Evolutionary conservation across 2,113 vertebrate genomes (phyloP), one percentile per base, ranked within the genome.

Genomic region (Azemiops feae): DNA sequence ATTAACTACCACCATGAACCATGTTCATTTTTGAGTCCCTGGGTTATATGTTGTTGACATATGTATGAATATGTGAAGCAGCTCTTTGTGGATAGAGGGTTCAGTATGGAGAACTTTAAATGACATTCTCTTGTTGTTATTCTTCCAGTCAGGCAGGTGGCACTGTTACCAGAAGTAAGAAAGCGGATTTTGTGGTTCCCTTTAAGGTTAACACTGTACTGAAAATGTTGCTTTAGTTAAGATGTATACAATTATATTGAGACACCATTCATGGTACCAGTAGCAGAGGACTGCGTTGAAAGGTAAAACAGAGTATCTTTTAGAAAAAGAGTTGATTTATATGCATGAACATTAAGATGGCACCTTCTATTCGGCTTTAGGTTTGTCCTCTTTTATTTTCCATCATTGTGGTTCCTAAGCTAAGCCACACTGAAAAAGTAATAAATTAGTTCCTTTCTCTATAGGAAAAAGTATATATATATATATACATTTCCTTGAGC

Each of bases 191-290:
- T 39, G 60, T 53, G 89, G 30, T 22, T 91, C 27, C 9, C 12
- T 53, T 52, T 69, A 53, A 74, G 27, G 34, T 87, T 81, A 90
- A 30, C 47, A n/a, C 45, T 74, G n/a, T n/a, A 9, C 20, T 58
- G 43, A 57, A 74, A 85, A 45, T 91, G 3, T 30, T 34, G 43
- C 87, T 18, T 88, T 92, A 94, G 55, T 92, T 50, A 91, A 94
- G 93, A 89, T 89, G 81, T 5, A 16, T 88, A 57, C 89, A 39
- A n/a, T 90, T 64, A 69, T 52, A 34, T 50, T n/a, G 18, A 39
- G 27, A 47, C 45, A 23, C 11, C 18, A 90, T n/a, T 22, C 16
- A 11, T 30, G 22, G 27, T 8, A n/a, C 2, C 27, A n/a, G 57
- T 5, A n/a, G 47, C 39, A 39, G 18, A 89, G 39, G 12, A 30